Conservation (phyloP, 2,888 invertebrate species). For the Eilema griseolum region DNA sequence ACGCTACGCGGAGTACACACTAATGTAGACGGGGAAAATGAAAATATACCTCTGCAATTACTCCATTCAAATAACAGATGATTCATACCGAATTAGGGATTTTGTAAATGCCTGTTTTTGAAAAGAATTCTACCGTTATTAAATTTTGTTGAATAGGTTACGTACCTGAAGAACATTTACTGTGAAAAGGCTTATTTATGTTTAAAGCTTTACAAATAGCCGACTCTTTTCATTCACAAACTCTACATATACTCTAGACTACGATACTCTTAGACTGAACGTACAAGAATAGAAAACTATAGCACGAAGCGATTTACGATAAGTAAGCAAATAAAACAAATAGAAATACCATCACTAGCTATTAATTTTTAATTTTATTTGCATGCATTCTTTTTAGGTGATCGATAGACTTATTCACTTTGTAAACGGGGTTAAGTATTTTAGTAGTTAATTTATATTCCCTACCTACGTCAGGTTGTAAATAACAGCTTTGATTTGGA, state of each 20-base stretch:
- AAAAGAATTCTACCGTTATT: slow-evolving; percentile 10
- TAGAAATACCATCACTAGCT: not conserved
- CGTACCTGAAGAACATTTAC: not conserved
- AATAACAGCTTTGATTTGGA: not conserved
- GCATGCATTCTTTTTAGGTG: too few species aligned
- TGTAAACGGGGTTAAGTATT: not conserved
- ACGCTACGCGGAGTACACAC: not conserved
- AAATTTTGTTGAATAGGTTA: slow-evolving; percentile 6
- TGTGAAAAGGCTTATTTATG: slow-evolving; percentile 1
- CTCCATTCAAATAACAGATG: slow-evolving; percentile 10
- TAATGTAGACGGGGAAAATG: slow-evolving; percentile 2
- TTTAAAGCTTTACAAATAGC: not conserved
- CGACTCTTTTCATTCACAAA: not conserved
- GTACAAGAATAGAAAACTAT: too few species aligned
- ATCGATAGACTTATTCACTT: not conserved
- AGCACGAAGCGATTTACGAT: not conserved
- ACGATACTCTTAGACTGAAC: not conserved
- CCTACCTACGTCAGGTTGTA: not conserved
- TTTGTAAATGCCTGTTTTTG: slow-evolving; percentile 8
- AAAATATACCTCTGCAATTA: slow-evolving; percentile 11
- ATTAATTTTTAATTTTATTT: too few species aligned
- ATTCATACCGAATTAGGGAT: slow-evolving; percentile 16
- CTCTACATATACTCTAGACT: too few species aligned
- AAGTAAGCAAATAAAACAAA: not conserved
- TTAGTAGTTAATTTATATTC: not conserved